Evolutionary conservation across 2,113 vertebrate species (phyloP).

Genomic region (Lepus americanus): DNA sequence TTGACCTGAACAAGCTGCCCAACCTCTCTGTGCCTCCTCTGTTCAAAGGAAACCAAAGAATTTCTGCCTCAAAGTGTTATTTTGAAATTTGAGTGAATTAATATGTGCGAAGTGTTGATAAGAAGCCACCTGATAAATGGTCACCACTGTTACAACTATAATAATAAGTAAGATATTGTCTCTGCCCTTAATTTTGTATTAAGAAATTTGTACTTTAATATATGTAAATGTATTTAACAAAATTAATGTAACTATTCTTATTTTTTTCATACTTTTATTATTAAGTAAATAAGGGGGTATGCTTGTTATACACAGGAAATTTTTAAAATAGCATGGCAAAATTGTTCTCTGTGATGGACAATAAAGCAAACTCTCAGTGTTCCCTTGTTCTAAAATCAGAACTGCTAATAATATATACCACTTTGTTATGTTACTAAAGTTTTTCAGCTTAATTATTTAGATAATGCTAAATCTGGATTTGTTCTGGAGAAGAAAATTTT

Average conservation of each 20-base stretch:
- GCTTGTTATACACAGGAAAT: constrained; percentile 57
- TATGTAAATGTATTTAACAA: not conserved
- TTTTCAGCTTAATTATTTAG: constrained; percentile 91
- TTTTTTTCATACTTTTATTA: constrained; percentile 68
- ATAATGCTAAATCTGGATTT: constrained; percentile 87
- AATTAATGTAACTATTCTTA: constrained; percentile 18
- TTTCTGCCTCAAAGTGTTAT: not conserved
- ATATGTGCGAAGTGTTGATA: not conserved
- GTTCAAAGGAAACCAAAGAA: not conserved
- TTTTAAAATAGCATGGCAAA: constrained; percentile 63
- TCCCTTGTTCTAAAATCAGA: constrained; percentile 80
- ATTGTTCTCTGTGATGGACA: constrained; percentile 56
- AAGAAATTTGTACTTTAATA: constrained; percentile 47
- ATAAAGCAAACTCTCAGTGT: constrained; percentile 58
- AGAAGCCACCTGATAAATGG: not conserved
- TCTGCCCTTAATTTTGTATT: constrained; percentile 21
- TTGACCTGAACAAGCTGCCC: not conserved
- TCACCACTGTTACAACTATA: not conserved
- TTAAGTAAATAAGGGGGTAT: constrained; percentile 54
- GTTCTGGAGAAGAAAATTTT: constrained; percentile 88
- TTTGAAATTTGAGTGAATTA: constrained; percentile 13
- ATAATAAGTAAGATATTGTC: not conserved
- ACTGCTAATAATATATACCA: constrained; percentile 85
- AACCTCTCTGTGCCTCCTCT: not conserved
- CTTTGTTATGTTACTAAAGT: constrained; percentile 88